These are phyloP conservation scores for Rhagoletis zephyria DNA, from an alignment of 1,140 invertebrate genomes.

Conservation along the genomic window DNA sequence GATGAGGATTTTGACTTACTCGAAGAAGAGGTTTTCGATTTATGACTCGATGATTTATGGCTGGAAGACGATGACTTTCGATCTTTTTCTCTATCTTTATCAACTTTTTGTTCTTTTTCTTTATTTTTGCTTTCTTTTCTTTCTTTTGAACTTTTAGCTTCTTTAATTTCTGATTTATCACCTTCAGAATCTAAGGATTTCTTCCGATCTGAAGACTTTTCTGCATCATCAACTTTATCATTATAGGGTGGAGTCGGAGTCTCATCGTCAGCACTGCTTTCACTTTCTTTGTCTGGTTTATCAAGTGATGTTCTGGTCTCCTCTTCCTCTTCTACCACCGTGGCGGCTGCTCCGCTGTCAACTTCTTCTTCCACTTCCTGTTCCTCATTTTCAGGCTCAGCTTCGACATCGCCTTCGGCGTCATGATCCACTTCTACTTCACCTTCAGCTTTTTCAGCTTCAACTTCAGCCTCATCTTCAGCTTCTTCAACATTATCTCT, in stretches of 20 bases:
- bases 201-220: conserved; percentile 50
- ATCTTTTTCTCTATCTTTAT: conserved; percentile 73
- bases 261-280: conserved; percentile 59
- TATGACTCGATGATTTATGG: conserved; percentile 63
- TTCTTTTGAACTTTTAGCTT: conserved; percentile 64
- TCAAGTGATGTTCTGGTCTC: conserved; percentile 43
- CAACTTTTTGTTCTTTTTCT: conserved; percentile 70
- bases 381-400: conserved; percentile 62
- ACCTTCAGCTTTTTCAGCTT: conserved; percentile 47
- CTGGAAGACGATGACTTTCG: conserved; percentile 63
- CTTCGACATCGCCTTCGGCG: conserved; percentile 58
- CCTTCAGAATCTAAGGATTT: conserved; percentile 58
- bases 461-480: conserved; percentile 56
- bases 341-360: conserved; percentile 16
- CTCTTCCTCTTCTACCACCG: conserved; percentile 60
- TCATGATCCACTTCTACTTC: neutral
- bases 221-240: conserved; percentile 58
- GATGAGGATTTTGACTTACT: conserved; percentile 69
- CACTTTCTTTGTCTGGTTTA: conserved; percentile 54
- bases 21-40: conserved; percentile 63
- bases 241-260: conserved; percentile 55
- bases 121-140: conserved; percentile 63
- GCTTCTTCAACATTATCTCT: conserved; percentile 57
- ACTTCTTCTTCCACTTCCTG: conserved; percentile 65
- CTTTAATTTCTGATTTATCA: conserved; percentile 72